A percentile compares a stretch with the other conserved stretches of the same genome.
phyloP scores from a whole-genome alignment of 2,888 invertebrate genomes.

The Patella caerulea region DNA sequence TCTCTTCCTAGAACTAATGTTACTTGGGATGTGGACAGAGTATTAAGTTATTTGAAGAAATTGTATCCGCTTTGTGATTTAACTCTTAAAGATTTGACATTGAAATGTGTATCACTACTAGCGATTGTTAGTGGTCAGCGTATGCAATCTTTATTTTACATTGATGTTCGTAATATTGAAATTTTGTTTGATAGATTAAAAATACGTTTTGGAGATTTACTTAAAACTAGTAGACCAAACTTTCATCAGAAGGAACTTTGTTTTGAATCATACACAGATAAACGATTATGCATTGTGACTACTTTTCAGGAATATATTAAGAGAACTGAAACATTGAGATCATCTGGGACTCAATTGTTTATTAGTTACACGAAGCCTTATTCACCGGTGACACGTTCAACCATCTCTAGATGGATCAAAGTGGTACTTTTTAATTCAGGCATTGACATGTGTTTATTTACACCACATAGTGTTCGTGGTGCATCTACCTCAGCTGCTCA shows the following conservation, averaged over 20 bases:
- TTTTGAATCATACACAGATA: slow-evolving; percentile 6
- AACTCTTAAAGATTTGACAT: neutral
- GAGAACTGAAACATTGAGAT: slow-evolving; percentile 17
- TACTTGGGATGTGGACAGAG: slow-evolving; percentile 16
- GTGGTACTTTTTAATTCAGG: slow-evolving; percentile 27
- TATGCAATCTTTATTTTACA: slow-evolving; percentile 19
- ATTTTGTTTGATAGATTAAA: slow-evolving; percentile 3
- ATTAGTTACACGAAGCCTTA: slow-evolving; percentile 37
- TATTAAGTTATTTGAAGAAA: neutral
- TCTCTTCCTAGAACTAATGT: slow-evolving; percentile 13
- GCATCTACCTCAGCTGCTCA: slow-evolving; percentile 25
- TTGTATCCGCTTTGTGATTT: neutral
- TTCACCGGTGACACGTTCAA: slow-evolving; percentile 31
- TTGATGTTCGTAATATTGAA: slow-evolving; percentile 21
- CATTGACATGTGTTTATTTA: slow-evolving; percentile 28
- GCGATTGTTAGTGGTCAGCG: slow-evolving; percentile 21
- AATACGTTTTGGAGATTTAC: slow-evolving; percentile 22
- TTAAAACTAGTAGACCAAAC: slow-evolving; percentile 27
- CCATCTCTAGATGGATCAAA: slow-evolving; percentile 40
- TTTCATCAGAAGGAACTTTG: slow-evolving; percentile 13
- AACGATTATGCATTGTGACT: slow-evolving; percentile 17
- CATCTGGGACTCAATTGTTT: slow-evolving; percentile 21
- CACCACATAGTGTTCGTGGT: slow-evolving; percentile 35
- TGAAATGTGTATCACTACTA: slow-evolving; percentile 5
- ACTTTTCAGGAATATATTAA: slow-evolving; percentile 11